Evolutionary conservation across 2,797 vertebrate genomes (phyloP), one percentile per base, ranked within the genome.

Genomic region (Borostomias antarcticus): DNA sequence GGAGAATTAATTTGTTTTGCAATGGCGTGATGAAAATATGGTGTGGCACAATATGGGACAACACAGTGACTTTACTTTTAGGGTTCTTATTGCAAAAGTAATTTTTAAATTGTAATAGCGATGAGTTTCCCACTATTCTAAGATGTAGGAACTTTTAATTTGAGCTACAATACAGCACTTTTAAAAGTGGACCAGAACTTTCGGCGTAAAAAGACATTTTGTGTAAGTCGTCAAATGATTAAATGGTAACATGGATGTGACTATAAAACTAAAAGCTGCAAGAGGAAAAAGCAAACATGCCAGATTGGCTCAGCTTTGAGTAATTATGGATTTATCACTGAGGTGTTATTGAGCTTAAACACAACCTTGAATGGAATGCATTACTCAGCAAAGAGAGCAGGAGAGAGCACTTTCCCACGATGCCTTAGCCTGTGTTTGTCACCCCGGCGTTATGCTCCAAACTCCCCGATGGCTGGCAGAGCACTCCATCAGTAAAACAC

Each of bases 61-160:
- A 26, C 6, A 25, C 7, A 40, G 32, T 25, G 32, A 53, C 21
- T 26, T 8, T 2, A 5, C 35, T 37, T 13, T 3, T 17, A 26
- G 48, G 30, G 33, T 59, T 7, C 8, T 4, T 9, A 17, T 13
- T 13, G 13, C 33, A 28, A 25, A 21, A 51, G 8, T 26, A 10
- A 51, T 9, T 25, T 51, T 21, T 51, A 8, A 51, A 51, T 10
- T 23, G 5, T 26, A 28, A 45, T n/a, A 62, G 29, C 52, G 61
- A n/a, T 13, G 29, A 53, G 23, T 9, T 26, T 52, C 11, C 52
- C 50, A 5, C 32, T 32, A 0, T 23, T 80, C 5, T 76, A 74
- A 74, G 79, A 77, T 82, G 76, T 76, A 83, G 70, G 23, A 68
- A 70, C 69, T 78, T 87, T 88, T 86, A 85, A 83, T 88, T 62